Conservation (phyloP, 2,113 vertebrate genomes). For the Stigmatopora nigra region DNA sequence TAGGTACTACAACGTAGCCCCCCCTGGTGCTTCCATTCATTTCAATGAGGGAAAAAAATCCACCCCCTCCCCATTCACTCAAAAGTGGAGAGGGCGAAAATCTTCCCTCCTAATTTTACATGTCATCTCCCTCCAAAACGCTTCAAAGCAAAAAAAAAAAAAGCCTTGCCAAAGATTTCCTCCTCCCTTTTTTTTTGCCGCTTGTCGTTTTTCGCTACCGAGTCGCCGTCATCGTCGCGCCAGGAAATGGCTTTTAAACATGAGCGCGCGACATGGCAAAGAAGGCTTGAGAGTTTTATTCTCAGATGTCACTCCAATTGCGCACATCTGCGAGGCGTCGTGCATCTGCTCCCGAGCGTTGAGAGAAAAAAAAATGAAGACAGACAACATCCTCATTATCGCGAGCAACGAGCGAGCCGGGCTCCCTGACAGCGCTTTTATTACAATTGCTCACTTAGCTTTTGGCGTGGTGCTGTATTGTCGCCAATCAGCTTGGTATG, state of each 20-base stretch:
- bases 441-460: constrained; percentile 55
- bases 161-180: constrained; percentile 65
- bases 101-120: constrained; percentile 67
- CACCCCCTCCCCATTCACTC: constrained; percentile 65
- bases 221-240: constrained; percentile 50
- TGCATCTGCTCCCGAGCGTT: constrained; percentile 65
- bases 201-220: constrained; percentile 45
- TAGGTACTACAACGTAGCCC: constrained; percentile 36
- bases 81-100: constrained; percentile 67
- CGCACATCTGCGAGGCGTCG: constrained; percentile 70
- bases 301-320: constrained; percentile 75
- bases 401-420: constrained; percentile 41
- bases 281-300: constrained; percentile 65
- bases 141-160: constrained; percentile 75
- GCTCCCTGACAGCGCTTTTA: constrained; percentile 53
- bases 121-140: constrained; percentile 77
- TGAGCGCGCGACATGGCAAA: constrained; percentile 49
- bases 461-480: neutral
- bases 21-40: constrained; percentile 36
- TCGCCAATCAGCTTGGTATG: constrained; percentile 27
- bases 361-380: constrained; percentile 72
- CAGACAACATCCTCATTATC: constrained; percentile 75
- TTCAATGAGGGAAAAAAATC: constrained; percentile 52
- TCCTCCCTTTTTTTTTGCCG: constrained; percentile 48
- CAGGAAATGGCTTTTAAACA: constrained; percentile 67